phyloP scores from a whole-genome alignment of 2,888 invertebrate species.

The Noctua comes region DNA sequence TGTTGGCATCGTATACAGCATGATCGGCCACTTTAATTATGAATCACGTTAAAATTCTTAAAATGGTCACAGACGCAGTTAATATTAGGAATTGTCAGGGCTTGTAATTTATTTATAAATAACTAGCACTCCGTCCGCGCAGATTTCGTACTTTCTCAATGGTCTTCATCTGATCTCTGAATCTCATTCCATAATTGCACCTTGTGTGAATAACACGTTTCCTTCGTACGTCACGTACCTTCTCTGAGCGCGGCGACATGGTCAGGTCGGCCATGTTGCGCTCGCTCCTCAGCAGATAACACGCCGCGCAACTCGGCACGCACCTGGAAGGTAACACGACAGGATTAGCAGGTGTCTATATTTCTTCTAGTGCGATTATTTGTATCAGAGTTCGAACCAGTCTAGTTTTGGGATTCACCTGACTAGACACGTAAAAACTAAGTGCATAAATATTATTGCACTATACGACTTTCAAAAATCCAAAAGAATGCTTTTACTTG shows the following conservation, averaged over 20 bases:
- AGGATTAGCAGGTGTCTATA: neutral
- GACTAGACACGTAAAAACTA: too few relatives aligned
- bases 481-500: neutral
- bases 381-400: neutral
- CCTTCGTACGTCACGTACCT: too few relatives aligned
- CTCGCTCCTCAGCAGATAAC: slow-evolving; percentile 75
- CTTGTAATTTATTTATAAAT: neutral
- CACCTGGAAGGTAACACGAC: slow-evolving; percentile 71
- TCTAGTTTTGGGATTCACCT: neutral
- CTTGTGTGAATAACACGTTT: neutral
- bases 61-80: too few relatives aligned
- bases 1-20: neutral
- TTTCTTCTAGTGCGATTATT: neutral
- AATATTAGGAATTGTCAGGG: too few relatives aligned
- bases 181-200: neutral
- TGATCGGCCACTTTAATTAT: too few relatives aligned
- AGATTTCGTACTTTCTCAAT: neutral
- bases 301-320: slow-evolving; percentile 85
- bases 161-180: neutral
- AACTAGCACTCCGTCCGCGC: neutral
- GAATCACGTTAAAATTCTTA: too few relatives aligned
- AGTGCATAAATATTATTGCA: neutral
- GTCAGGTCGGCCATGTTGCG: slow-evolving; percentile 77
- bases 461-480: neutral
- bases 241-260: slow-evolving; percentile 80